Evolutionary conservation across 2,797 vertebrate genomes (phyloP).

Genomic region (Argentina silus): DNA sequence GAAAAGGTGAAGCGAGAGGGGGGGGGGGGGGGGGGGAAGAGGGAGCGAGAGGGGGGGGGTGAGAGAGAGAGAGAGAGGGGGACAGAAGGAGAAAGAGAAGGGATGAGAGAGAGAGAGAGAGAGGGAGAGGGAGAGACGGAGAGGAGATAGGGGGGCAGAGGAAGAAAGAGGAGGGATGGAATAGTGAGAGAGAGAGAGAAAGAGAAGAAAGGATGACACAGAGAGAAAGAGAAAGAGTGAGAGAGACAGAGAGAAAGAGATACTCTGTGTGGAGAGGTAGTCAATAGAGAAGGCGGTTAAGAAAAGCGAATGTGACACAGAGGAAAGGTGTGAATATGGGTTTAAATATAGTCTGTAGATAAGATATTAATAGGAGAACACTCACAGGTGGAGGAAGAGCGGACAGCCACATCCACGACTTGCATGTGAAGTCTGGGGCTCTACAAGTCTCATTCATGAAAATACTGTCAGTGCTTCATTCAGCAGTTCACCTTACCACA

Average conservation of each 20-base stretch:
- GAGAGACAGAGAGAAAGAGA: not conserved
- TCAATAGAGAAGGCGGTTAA: not conserved
- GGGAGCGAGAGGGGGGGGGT: not conserved
- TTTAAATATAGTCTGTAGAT: not conserved
- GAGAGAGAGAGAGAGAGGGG: not conserved
- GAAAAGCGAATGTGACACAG: not conserved
- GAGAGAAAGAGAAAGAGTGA: not conserved
- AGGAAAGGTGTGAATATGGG: not conserved
- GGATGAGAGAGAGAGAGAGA: not conserved
- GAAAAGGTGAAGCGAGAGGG: conserved; percentile 8
- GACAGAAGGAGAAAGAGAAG: not conserved
- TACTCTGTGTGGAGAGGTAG: not conserved
- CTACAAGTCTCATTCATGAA: conserved; percentile 23
- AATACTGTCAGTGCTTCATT: conserved; percentile 8
- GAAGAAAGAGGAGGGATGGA: not conserved
- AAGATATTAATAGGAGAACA: not conserved
- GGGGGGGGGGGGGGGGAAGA: not conserved
- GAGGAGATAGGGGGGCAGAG: not conserved
- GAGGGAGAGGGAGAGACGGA: not conserved
- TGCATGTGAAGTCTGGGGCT: not conserved
- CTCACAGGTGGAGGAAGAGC: not conserved
- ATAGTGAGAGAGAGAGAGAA: not conserved
- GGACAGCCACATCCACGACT: not conserved
- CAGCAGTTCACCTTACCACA: not conserved
- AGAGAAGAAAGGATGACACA: not conserved